Evolutionary conservation across 1,140 invertebrate genomes (phyloP).

Genomic region (Hycleus phaleratus): DNA sequence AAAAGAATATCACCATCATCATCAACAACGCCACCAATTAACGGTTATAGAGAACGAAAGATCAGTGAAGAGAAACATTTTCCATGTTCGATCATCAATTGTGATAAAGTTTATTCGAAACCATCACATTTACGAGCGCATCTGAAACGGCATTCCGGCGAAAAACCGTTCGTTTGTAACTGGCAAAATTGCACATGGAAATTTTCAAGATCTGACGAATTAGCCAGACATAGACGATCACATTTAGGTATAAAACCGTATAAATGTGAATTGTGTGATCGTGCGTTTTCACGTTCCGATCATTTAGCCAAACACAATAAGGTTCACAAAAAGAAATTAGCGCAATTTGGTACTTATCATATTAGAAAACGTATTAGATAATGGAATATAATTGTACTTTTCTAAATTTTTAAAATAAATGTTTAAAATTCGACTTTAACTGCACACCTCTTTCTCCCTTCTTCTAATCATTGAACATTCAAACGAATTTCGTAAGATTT

Average conservation of each 20-base stretch:
- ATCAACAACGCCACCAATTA: slow-evolving; percentile 19
- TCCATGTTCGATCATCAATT: slow-evolving; percentile 51
- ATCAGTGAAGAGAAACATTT: slow-evolving; percentile 41
- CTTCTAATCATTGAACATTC: no score
- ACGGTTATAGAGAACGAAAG: slow-evolving; percentile 33
- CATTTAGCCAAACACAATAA: slow-evolving; percentile 85
- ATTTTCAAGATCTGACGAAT: slow-evolving; percentile 89
- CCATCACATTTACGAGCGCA: slow-evolving; percentile 92
- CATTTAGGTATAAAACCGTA: slow-evolving; percentile 84
- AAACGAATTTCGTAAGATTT: no score
- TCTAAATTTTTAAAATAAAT: neutral
- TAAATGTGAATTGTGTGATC: slow-evolving; percentile 72
- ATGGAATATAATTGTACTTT: neutral
- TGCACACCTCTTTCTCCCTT: no score
- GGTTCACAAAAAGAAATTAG: slow-evolving; percentile 62
- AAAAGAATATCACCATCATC: neutral
- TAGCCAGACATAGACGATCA: slow-evolving; percentile 73
- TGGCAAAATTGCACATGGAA: slow-evolving; percentile 91
- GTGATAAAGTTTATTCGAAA: slow-evolving; percentile 79
- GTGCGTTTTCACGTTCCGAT: slow-evolving; percentile 82
- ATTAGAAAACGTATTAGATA: slow-evolving; percentile 30
- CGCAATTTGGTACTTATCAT: slow-evolving; percentile 35
- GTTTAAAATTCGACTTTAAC: no score
- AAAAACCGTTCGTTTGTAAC: slow-evolving; percentile 85
- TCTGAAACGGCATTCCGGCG: slow-evolving; percentile 83